These are phyloP conservation scores for Drosophila nannoptera DNA, from an alignment of 1,140 invertebrate species.

Conservation along the genomic window DNA sequence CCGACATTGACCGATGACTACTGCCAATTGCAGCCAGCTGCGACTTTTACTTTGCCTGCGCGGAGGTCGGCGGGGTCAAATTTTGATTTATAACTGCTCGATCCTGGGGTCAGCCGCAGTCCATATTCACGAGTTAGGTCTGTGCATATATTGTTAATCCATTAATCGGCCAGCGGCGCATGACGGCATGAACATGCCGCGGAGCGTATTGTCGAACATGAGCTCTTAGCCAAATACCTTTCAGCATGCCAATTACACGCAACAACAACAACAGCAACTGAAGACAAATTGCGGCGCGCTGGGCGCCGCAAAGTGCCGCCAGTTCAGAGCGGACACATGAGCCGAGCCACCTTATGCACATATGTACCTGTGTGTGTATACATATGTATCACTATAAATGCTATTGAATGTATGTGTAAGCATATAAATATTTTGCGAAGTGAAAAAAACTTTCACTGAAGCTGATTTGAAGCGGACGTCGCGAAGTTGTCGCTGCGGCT, in stretches of 20 bases:
- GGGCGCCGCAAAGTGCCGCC: slow-evolving; percentile 45
- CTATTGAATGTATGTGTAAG: too few species aligned
- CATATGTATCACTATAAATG: not conserved
- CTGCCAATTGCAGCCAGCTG: slow-evolving; percentile 28
- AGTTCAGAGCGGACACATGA: slow-evolving; percentile 48
- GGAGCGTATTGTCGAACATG: slow-evolving; percentile 34
- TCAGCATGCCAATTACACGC: slow-evolving; percentile 63
- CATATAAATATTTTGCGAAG: slow-evolving; percentile 8
- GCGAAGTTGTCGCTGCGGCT: slow-evolving; percentile 44
- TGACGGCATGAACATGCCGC: slow-evolving; percentile 20
- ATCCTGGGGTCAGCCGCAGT: slow-evolving; percentile 48
- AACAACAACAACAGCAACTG: slow-evolving; percentile 35
- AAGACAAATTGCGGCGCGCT: slow-evolving; percentile 53
- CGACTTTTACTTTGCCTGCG: slow-evolving; percentile 31
- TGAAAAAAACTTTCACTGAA: slow-evolving; percentile 69
- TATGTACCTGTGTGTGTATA: not conserved
- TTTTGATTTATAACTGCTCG: slow-evolving; percentile 51
- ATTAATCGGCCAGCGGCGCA: slow-evolving; percentile 52
- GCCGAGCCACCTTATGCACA: slow-evolving; percentile 3
- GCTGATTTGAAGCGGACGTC: slow-evolving; percentile 52
- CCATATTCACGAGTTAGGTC: slow-evolving; percentile 28
- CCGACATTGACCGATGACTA: slow-evolving; percentile 53
- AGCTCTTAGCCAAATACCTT: slow-evolving; percentile 51
- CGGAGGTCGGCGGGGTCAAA: slow-evolving; percentile 32
- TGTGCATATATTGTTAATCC: slow-evolving; percentile 40